Percentiles rank a stretch among this genome's conserved stretches.
Evolutionary conservation across 2,113 vertebrate species (phyloP).

Genomic region (Hydrolagus affinis): DNA sequence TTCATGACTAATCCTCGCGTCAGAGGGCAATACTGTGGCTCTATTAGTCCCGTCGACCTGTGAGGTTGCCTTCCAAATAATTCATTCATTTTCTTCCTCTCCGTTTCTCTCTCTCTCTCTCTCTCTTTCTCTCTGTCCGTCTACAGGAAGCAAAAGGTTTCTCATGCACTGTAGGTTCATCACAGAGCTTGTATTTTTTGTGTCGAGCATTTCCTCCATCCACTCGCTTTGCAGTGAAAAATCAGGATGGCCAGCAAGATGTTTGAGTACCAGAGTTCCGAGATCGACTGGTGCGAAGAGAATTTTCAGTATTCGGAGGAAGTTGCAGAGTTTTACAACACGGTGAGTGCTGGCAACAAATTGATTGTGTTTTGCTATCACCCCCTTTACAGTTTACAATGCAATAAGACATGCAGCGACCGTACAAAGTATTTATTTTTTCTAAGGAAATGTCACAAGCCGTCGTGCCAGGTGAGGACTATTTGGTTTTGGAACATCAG

Average conservation of each 20-base stretch:
- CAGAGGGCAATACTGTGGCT: background rate
- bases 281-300: constrained; percentile 91
- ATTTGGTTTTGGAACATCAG: no score
- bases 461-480: no score
- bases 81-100: constrained; percentile 11
- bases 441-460: no score
- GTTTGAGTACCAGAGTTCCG: constrained; percentile 80
- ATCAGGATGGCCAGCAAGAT: constrained; percentile 55
- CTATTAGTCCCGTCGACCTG: background rate
- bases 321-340: constrained; percentile 89
- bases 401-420: background rate
- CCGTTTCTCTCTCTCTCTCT: background rate
- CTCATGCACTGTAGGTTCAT: background rate
- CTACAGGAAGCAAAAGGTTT: background rate
- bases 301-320: constrained; percentile 74
- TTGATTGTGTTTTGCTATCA: background rate
- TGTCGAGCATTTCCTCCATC: background rate
- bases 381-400: background rate
- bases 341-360: constrained; percentile 54
- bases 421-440: background rate
- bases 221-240: background rate
- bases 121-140: background rate
- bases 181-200: background rate
- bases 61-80: background rate
- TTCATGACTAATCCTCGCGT: background rate